Percentiles rank a stretch among this genome's conserved stretches.
phyloP scores from a whole-genome alignment of 2,888 invertebrate genomes.

The Ceramica pisi region DNA sequence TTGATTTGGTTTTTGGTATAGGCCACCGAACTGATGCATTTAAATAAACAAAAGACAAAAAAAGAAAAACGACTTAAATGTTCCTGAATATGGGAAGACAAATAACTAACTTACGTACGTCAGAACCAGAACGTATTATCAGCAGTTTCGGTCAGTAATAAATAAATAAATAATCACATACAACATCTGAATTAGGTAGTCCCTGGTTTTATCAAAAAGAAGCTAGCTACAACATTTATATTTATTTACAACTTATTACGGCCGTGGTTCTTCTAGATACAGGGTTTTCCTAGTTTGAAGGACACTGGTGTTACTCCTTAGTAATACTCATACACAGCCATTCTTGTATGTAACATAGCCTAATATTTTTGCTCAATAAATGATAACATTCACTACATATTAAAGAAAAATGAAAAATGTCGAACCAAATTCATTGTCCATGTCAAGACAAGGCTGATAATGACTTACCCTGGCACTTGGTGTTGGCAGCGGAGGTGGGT shows the following conservation, averaged over 20 bases:
- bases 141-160: neutral
- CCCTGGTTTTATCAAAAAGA: too few relatives aligned
- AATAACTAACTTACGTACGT: neutral
- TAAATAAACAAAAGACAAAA: neutral
- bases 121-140: neutral
- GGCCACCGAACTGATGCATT: neutral
- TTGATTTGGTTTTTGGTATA: neutral
- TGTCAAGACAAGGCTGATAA: neutral
- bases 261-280: too few relatives aligned
- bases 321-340: too few relatives aligned
- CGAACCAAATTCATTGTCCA: neutral
- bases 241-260: too few relatives aligned
- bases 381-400: neutral
- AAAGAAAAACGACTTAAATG: neutral
- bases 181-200: too few relatives aligned
- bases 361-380: neutral
- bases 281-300: too few relatives aligned
- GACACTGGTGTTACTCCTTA: too few relatives aligned
- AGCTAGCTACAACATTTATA: too few relatives aligned
- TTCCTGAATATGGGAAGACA: neutral
- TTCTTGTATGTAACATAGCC: too few relatives aligned
- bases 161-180: neutral
- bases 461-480: conserved; percentile 81
- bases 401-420: neutral
- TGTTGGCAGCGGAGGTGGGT: conserved; percentile 81